A percentile compares a stretch with the other conserved stretches of the same genome.
These are phyloP conservation scores for Rugalucina vietnamica DNA, from an alignment of 2,888 invertebrate species.

Conservation along the genomic window DNA sequence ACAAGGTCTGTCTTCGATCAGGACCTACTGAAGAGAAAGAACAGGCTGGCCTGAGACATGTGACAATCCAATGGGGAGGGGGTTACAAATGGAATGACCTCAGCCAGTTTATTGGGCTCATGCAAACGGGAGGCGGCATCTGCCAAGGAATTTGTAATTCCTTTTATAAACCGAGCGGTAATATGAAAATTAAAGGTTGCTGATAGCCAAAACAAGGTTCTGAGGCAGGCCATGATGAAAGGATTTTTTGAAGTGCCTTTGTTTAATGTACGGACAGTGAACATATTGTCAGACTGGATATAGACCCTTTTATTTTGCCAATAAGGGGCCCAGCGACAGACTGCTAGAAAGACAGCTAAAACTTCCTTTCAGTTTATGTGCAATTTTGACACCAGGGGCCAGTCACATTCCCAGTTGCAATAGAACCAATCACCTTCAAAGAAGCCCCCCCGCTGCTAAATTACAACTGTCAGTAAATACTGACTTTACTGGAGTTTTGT, in stretches of 20 bases:
- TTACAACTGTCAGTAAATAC: conserved; percentile 36
- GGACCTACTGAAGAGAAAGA: not conserved
- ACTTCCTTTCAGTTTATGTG: conserved; percentile 34
- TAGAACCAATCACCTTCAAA: conserved; percentile 34
- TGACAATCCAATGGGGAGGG: not conserved
- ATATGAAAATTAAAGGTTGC: conserved; percentile 29
- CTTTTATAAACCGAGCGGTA: conserved; percentile 21
- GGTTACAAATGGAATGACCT: not conserved
- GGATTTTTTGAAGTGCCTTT: conserved; percentile 26
- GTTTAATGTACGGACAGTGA: conserved; percentile 34
- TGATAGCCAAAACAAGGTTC: conserved; percentile 38
- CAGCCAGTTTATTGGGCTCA: conserved; percentile 10
- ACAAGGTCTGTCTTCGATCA: not conserved
- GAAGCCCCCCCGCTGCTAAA: conserved; percentile 12
- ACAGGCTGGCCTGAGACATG: not conserved
- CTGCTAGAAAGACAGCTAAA: conserved; percentile 16
- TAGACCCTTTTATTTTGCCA: conserved; percentile 21
- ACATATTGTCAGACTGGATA: conserved; percentile 24
- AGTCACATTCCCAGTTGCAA: conserved; percentile 22
- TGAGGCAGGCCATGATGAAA: conserved; percentile 10
- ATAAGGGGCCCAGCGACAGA: conserved; percentile 19
- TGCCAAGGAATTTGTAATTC: conserved; percentile 4
- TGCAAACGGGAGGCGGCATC: conserved; percentile 24
- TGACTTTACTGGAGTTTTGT: conserved; percentile 21
- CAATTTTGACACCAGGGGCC: not conserved